A percentile compares a stretch with the other conserved stretches of the same genome.
phyloP scores from a whole-genome alignment of 2,113 vertebrate species.

The Sterrhoptilus dennistouni region DNA sequence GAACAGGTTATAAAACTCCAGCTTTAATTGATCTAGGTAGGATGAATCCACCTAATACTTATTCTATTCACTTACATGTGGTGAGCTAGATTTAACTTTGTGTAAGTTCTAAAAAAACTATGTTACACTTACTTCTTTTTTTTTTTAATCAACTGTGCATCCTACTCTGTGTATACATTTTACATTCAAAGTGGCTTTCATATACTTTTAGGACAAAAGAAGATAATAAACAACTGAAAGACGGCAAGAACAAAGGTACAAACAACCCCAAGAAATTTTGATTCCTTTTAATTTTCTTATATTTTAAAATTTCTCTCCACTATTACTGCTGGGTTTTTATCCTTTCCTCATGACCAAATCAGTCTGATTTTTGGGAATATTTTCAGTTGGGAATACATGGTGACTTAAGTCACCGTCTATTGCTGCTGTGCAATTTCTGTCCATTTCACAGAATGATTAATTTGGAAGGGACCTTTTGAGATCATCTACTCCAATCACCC shows the following conservation, averaged over 20 bases:
- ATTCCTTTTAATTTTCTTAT: background rate
- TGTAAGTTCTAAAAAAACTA: background rate
- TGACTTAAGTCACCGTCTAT: background rate
- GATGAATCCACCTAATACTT: background rate
- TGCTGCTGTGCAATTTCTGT: background rate
- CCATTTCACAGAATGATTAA: background rate
- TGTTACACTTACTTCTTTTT: background rate
- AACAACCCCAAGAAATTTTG: background rate
- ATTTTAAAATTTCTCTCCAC: background rate
- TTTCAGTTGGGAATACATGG: background rate
- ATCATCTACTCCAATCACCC: background rate
- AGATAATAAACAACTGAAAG: background rate
- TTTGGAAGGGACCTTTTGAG: background rate
- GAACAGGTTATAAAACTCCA: background rate
- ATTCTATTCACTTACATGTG: background rate
- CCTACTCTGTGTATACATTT: background rate
- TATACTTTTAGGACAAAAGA: background rate
- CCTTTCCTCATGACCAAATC: background rate
- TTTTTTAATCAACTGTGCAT: background rate
- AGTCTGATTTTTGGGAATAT: background rate
- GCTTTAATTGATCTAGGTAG: background rate
- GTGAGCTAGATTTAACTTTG: background rate
- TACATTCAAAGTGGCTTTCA: background rate
- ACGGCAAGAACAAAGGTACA: background rate
- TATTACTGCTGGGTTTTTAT: background rate